Percentiles rank a stretch among this genome's conserved stretches.
Evolutionary conservation across 2,113 vertebrate genomes (phyloP).

Genomic region (Speoplatyrhinus poulsoni): DNA sequence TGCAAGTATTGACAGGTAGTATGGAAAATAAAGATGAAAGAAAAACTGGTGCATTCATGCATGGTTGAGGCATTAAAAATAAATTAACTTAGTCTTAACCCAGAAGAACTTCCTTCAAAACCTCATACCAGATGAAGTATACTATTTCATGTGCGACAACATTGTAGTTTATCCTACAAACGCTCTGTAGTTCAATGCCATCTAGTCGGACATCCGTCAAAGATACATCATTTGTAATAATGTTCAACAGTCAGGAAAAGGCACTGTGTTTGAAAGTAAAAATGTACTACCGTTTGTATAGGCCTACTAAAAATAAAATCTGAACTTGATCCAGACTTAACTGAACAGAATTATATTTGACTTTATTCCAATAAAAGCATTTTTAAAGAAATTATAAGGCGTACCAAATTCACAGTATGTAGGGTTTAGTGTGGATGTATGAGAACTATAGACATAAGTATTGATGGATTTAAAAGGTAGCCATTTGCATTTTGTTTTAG

Average conservation of each 20-base stretch:
- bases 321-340: constrained; percentile 16
- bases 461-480: constrained; percentile 1
- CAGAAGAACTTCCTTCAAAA: too few relatives aligned
- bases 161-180: background rate
- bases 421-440: constrained; percentile 48
- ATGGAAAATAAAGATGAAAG: constrained; percentile 18
- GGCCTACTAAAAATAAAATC: constrained; percentile 22
- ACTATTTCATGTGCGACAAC: background rate
- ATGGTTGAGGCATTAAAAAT: background rate
- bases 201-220: background rate
- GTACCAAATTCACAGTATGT: constrained; percentile 79
- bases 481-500: background rate
- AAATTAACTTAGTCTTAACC: background rate
- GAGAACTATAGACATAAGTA: constrained; percentile 25
- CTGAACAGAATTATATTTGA: constrained; percentile 35
- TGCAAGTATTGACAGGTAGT: constrained; percentile 29
- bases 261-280: constrained; percentile 61
- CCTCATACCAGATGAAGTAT: too few relatives aligned
- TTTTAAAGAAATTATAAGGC: constrained; percentile 53
- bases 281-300: background rate
- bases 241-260: constrained; percentile 40
- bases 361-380: constrained; percentile 70
- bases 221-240: constrained; percentile 6
- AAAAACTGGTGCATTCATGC: constrained; percentile 22
- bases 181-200: background rate